Base-by-base conservation (phyloP, 2,888 invertebrate genomes). In the Choreutis nemorana region DNA sequence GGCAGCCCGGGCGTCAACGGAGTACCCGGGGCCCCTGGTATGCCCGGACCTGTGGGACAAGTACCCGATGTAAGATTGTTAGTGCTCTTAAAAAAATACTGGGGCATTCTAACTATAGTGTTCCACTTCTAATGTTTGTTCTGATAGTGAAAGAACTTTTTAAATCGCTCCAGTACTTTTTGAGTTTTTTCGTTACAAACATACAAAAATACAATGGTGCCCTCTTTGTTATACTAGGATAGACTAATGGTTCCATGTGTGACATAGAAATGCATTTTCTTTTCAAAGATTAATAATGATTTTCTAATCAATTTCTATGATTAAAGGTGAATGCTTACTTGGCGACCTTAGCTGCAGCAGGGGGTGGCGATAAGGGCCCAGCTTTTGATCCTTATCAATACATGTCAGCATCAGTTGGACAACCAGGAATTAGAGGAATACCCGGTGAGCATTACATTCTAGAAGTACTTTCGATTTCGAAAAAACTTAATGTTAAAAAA, bases 301-400 rank as follows among this genome's bases (percentile, higher is more conserved):
- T 7, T 23, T 23, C 23, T 1, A 20, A 20, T n/a, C 20, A 20
- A n/a, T n/a, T n/a, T n/a, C n/a, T n/a, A 20, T 20, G 9, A 20
- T 20, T 20, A 5, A 20, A 86, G 86, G 78, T 90, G 14, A 83
- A 87, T n/a, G 66, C 83, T 11, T 91, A 91, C 54, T 83, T 90
- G 43, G 85, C 88, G 37, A 90, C 90, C 65, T 61, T 93, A 37
- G 87, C 90, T 1, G 75, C 86, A 16, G 81, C 87, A 4, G 84
- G 88, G 47, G 83, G 84, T 2, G 85, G 86, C 5, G 92, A 93
- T 45, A 93, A 93, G 61, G 92, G 92, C 0, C 90, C 90, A 0
- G 75, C 81, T 1, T 82, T 80, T 23, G 81, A 83, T 23, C 86
- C 87, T 0, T 89, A 88, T 48, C 85, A 87, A 46, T 91, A 89